These are phyloP conservation scores for Circaetus cinerascens DNA, from an alignment of 2,113 vertebrate species.

Conservation along the genomic window DNA sequence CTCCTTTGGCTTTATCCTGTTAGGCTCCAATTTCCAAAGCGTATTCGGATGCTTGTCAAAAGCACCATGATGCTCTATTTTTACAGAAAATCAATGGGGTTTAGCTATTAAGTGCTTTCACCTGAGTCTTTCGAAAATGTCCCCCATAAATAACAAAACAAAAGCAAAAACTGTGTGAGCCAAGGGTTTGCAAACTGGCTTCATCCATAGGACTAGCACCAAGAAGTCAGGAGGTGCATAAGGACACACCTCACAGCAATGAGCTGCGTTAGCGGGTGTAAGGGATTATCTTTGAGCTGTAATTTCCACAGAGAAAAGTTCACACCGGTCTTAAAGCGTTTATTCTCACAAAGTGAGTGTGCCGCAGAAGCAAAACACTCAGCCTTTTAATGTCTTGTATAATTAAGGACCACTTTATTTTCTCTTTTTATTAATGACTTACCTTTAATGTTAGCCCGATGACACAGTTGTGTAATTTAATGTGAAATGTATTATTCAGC, in stretches of 20 bases:
- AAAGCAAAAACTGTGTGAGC: not conserved
- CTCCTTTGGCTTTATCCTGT: slow-evolving; percentile 10
- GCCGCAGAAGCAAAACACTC: slow-evolving; percentile 37
- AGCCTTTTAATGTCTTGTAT: slow-evolving; percentile 67
- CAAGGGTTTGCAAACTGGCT: not conserved
- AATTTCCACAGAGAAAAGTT: slow-evolving; percentile 38
- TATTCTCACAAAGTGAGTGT: slow-evolving; percentile 33
- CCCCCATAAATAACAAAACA: not conserved
- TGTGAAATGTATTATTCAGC: slow-evolving; percentile 66
- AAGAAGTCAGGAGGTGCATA: not conserved
- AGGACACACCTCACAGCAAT: not conserved
- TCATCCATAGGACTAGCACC: not conserved
- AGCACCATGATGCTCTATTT: not conserved
- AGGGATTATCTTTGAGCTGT: not conserved
- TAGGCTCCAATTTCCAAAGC: not conserved
- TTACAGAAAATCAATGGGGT: slow-evolving; percentile 42
- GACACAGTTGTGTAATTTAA: slow-evolving; percentile 66
- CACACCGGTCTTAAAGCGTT: slow-evolving; percentile 33
- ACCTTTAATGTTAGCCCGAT: slow-evolving; percentile 62
- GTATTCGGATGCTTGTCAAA: not conserved
- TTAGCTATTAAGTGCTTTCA: slow-evolving; percentile 37
- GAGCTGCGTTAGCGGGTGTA: not conserved
- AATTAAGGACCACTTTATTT: slow-evolving; percentile 71
- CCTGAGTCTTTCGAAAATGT: not conserved
- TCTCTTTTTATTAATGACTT: slow-evolving; percentile 69